Evolutionary conservation across 2,113 vertebrate species (phyloP).

Genomic region (Antechinus flavipes): DNA sequence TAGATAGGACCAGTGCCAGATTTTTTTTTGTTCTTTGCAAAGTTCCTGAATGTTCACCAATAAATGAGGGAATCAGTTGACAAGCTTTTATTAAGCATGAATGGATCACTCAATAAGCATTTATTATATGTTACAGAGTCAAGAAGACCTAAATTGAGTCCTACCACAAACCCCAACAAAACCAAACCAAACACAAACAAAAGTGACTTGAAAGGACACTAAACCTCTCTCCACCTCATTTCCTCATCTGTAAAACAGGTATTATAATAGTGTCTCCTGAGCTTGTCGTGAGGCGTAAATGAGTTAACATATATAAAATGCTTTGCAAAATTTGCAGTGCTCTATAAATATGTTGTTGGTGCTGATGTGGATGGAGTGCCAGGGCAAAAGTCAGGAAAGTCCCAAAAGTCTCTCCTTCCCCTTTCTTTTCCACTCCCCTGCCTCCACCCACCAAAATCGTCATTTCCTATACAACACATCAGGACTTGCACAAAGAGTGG

Average conservation of each 20-base stretch:
- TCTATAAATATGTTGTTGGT: background rate
- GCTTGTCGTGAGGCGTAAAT: background rate
- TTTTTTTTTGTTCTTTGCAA: conserved; percentile 66
- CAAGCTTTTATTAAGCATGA: background rate
- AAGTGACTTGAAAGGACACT: background rate
- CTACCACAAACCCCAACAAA: background rate
- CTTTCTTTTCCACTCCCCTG: too few relatives aligned
- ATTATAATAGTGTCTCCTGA: background rate
- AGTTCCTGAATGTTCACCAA: conserved; percentile 63
- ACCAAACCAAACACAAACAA: too few relatives aligned
- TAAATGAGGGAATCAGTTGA: background rate
- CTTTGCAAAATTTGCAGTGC: background rate
- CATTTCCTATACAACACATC: too few relatives aligned
- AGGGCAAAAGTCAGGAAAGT: background rate
- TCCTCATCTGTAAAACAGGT: background rate
- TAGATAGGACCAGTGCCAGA: conserved; percentile 60
- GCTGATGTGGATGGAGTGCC: background rate
- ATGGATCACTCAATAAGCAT: background rate
- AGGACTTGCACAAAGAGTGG: too few relatives aligned
- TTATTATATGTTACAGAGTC: background rate
- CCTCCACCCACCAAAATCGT: too few relatives aligned
- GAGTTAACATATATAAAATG: background rate
- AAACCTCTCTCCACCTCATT: background rate
- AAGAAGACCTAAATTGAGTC: background rate
- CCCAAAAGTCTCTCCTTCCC: too few relatives aligned